These are phyloP conservation scores for Aphelenchoides besseyi DNA, from an alignment of 1,140 invertebrate genomes.

Conservation along the genomic window DNA sequence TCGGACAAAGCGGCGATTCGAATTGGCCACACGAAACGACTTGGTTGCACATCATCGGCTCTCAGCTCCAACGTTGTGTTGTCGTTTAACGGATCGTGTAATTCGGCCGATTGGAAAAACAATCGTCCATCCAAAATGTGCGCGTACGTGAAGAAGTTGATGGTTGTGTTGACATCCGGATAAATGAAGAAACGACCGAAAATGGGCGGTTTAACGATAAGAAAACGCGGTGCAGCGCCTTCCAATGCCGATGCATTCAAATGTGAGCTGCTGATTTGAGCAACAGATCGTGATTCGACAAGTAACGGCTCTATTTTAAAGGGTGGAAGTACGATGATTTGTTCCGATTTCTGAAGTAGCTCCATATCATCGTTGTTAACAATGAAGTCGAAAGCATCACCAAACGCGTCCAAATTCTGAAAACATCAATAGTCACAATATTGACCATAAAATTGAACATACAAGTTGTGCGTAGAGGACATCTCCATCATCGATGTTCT, in stretches of 20 bases:
- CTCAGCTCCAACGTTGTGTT: constrained; percentile 41
- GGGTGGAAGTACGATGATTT: constrained; percentile 39
- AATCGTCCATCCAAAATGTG: constrained; percentile 48
- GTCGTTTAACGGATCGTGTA: constrained; percentile 32
- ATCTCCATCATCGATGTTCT: constrained; percentile 58
- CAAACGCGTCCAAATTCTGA: constrained; percentile 56
- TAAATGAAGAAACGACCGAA: constrained; percentile 52
- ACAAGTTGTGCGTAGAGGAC: constrained; percentile 59
- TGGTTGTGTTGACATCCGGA: constrained; percentile 48
- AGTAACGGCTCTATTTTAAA: constrained; percentile 45
- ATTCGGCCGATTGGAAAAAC: constrained; percentile 44
- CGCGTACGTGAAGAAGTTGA: constrained; percentile 56
- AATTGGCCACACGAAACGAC: constrained; percentile 42
- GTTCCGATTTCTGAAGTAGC: constrained; percentile 38
- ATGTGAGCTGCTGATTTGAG: constrained; percentile 46
- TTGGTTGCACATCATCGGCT: constrained; percentile 49
- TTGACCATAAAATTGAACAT: background rate
- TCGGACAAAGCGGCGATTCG: constrained; percentile 26
- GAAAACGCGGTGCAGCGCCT: constrained; percentile 54
- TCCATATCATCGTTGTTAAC: constrained; percentile 57
- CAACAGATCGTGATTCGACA: constrained; percentile 44
- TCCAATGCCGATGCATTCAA: constrained; percentile 49
- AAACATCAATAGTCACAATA: background rate
- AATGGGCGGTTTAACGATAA: constrained; percentile 45
- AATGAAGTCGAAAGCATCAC: constrained; percentile 57